phyloP scores from a whole-genome alignment of 1,140 invertebrate genomes.

The Magallana angulata region DNA sequence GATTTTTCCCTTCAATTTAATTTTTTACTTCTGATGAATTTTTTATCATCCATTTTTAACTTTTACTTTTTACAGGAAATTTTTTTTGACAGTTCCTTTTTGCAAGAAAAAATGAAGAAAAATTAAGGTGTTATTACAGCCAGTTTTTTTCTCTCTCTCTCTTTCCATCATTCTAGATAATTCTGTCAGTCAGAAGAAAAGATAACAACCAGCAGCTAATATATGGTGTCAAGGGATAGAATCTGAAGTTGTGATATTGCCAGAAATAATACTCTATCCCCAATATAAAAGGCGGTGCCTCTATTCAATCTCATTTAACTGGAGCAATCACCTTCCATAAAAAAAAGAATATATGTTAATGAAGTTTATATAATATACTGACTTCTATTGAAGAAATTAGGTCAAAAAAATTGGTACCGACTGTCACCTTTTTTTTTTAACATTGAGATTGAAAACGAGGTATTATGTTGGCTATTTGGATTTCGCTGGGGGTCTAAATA shows the following conservation, averaged over 20 bases:
- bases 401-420: neutral
- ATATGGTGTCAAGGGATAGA: slow-evolving; percentile 6
- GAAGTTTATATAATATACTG: neutral
- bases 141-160: too few relatives aligned
- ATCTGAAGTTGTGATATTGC: neutral
- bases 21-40: too few relatives aligned
- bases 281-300: neutral
- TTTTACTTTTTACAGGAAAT: too few relatives aligned
- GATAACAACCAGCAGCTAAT: neutral
- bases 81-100: too few relatives aligned
- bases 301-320: neutral
- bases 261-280: neutral
- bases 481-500: neutral
- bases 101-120: too few relatives aligned
- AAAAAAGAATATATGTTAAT: neutral
- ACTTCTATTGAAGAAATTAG: neutral
- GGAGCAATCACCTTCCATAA: slow-evolving; percentile 8
- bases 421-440: neutral
- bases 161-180: neutral
- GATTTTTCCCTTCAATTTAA: too few relatives aligned
- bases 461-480: too few relatives aligned
- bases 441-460: too few relatives aligned
- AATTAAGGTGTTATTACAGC: too few relatives aligned
- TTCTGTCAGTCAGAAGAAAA: neutral
- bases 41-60: too few relatives aligned